Conservation (phyloP, 2,888 invertebrate species). For the Oxyteleia sp. region DNA sequence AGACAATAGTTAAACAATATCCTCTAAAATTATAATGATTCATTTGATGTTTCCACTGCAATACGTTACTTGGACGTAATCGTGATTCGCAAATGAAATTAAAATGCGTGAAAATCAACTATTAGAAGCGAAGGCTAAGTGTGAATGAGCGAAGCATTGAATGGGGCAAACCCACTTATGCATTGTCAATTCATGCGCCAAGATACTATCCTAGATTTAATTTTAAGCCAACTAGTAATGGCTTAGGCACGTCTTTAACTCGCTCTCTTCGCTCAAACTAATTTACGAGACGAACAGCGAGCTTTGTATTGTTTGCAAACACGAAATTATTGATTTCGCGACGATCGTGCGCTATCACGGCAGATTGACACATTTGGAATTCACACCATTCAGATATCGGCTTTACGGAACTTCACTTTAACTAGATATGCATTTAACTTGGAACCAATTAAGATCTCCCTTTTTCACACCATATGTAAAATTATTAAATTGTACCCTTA, state of each 20-base stretch:
- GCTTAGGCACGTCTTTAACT: conserved; percentile 54
- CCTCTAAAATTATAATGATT: too few relatives aligned
- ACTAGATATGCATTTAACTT: conserved; percentile 36
- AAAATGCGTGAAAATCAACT: conserved; percentile 2
- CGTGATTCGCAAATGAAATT: background rate
- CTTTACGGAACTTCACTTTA: conserved; percentile 29
- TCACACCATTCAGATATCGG: conserved; percentile 30
- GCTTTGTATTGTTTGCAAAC: conserved; percentile 41
- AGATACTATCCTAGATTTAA: conserved; percentile 49
- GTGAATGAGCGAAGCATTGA: conserved; percentile 24
- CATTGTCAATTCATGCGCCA: conserved; percentile 38
- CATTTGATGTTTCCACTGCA: background rate
- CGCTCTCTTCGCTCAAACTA: conserved; percentile 28
- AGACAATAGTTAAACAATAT: too few relatives aligned
- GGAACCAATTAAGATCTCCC: conserved; percentile 17
- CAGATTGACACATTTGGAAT: conserved; percentile 44
- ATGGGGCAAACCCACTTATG: conserved; percentile 4
- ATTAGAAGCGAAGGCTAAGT: conserved; percentile 9
- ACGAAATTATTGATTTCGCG: conserved; percentile 37
- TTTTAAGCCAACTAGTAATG: conserved; percentile 49
- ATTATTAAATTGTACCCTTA: too few relatives aligned
- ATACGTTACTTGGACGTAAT: background rate
- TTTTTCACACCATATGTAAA: background rate
- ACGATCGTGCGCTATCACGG: conserved; percentile 25
- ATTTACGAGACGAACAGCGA: conserved; percentile 41